Conservation (phyloP, 1,140 invertebrate species). For the Drosophila pectinifera region DNA sequence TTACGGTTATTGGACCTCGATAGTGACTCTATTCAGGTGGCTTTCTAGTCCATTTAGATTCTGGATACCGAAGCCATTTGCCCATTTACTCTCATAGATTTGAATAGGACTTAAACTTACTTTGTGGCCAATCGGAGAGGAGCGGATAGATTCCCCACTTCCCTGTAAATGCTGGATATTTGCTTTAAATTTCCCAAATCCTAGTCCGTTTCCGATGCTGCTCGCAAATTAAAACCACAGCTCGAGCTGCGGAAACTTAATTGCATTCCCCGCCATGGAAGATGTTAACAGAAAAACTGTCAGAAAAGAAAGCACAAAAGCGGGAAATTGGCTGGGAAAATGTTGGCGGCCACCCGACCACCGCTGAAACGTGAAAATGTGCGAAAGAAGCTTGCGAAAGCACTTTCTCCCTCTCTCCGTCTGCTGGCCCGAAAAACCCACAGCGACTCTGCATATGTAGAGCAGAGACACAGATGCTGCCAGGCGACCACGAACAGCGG, state of each 20-base stretch:
- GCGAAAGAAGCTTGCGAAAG: constrained; percentile 30
- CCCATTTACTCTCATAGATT: too few species aligned
- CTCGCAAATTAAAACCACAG: constrained; percentile 25
- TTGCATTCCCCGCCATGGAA: constrained; percentile 31
- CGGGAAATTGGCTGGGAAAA: constrained; percentile 51
- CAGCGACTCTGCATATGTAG: constrained; percentile 39
- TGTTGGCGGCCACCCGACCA: constrained; percentile 12
- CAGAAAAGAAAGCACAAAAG: constrained; percentile 13
- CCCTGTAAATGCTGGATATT: neutral
- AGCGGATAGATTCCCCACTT: too few species aligned
- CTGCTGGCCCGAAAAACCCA: constrained; percentile 25
- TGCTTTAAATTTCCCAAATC: neutral
- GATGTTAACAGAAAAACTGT: constrained; percentile 27
- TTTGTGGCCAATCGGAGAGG: too few species aligned
- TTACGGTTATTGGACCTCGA: neutral
- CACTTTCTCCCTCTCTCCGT: constrained; percentile 35
- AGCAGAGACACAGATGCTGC: constrained; percentile 24
- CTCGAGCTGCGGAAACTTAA: constrained; percentile 5
- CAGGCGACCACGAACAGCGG: constrained; percentile 11
- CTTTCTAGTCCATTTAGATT: neutral
- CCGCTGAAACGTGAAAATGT: constrained; percentile 12
- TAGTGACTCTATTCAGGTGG: neutral
- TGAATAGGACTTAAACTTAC: too few species aligned
- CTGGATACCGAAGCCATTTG: too few species aligned
- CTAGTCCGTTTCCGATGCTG: constrained; percentile 1